phyloP scores from a whole-genome alignment of 1,140 invertebrate species.

The Sinella curviseta region DNA sequence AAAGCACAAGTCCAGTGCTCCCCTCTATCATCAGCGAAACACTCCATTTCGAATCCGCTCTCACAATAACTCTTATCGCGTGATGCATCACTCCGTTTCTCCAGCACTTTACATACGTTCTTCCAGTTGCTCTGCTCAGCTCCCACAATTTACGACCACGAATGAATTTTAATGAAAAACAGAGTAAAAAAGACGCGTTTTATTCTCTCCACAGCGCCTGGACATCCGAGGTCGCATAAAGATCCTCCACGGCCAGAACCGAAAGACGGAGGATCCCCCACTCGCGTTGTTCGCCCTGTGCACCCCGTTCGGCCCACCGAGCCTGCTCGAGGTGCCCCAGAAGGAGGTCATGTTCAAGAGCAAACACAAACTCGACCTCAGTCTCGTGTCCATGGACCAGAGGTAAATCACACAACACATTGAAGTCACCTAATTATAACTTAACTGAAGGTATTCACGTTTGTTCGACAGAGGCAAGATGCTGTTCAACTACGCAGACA shows the following conservation, averaged over 20 bases:
- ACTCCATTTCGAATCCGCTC: no score
- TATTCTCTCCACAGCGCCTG: conserved; percentile 74
- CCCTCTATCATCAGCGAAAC: no score
- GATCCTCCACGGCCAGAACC: conserved; percentile 91
- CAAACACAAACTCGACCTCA: conserved; percentile 96
- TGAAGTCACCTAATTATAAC: background rate
- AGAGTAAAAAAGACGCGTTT: background rate
- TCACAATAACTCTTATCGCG: no score
- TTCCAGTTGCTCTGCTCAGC: no score
- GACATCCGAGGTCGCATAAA: conserved; percentile 96
- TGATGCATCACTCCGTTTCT: no score
- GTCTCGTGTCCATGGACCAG: conserved; percentile 95
- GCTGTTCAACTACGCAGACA: conserved; percentile 88
- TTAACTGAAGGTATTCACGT: no score
- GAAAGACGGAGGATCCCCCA: conserved; percentile 88
- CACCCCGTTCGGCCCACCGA: conserved; percentile 95
- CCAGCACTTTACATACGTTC: no score
- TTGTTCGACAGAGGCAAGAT: conserved; percentile 78
- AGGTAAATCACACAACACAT: conserved; percentile 60
- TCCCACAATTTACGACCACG: no score
- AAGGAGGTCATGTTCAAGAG: conserved; percentile 98
- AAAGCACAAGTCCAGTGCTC: no score
- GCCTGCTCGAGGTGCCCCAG: conserved; percentile 80
- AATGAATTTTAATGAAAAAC: background rate
- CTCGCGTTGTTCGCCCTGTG: conserved; percentile 94